Evolutionary conservation across 92 coral and sea anemone genomes (phyloP).

Genomic region (Ricordea florida): DNA sequence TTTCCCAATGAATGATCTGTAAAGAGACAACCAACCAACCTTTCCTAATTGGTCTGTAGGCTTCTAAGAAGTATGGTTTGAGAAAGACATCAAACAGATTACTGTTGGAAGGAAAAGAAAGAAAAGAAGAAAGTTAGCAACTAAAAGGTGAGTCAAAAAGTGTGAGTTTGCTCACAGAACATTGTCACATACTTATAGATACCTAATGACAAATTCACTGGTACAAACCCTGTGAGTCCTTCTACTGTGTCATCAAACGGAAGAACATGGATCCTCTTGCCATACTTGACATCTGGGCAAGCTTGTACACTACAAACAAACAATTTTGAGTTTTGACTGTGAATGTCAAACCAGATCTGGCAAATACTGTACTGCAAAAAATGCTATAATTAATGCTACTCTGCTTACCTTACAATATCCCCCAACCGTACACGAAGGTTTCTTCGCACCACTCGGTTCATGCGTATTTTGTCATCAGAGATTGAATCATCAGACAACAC

Average conservation of each 20-base stretch:
- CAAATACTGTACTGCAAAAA: too few species aligned
- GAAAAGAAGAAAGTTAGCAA: background rate
- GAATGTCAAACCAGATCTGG: background rate
- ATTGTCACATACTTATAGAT: background rate
- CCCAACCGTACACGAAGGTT: conserved; percentile 97
- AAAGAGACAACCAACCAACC: too few species aligned
- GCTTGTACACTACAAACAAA: conserved; percentile 84
- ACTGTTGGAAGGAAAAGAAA: conserved; percentile 33
- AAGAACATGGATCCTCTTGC: conserved; percentile 95
- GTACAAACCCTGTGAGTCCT: conserved; percentile 92
- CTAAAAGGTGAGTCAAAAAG: background rate
- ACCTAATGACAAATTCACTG: background rate
- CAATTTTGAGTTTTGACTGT: background rate
- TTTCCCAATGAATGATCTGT: too few species aligned
- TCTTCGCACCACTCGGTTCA: conserved; percentile 95
- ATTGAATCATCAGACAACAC: conserved; percentile 96
- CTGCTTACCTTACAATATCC: conserved; percentile 80
- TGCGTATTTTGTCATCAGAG: conserved; percentile 93
- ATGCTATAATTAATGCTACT: too few species aligned
- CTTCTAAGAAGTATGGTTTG: conserved; percentile 96
- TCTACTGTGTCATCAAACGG: conserved; percentile 98
- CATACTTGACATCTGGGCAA: conserved; percentile 99
- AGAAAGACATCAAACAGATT: conserved; percentile 97
- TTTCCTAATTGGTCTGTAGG: conserved; percentile 95
- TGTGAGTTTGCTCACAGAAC: too few species aligned